Evolutionary conservation across 37 sponge, comb jelly and placozoan genomes (phyloP).

Genomic region (Halichondria panicea): DNA sequence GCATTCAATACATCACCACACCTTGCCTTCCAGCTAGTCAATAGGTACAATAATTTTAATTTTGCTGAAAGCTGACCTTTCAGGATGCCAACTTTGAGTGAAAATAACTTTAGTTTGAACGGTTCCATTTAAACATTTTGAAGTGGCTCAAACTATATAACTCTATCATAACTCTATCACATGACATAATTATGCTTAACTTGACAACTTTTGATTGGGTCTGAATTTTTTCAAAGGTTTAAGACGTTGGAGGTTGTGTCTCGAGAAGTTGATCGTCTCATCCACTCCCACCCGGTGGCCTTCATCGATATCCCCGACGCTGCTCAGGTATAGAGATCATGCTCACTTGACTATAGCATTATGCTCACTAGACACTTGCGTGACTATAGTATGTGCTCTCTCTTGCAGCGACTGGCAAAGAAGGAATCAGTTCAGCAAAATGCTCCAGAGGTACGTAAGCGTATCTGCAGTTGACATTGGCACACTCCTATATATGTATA

Average conservation of each 20-base stretch:
- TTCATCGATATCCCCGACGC: conserved; percentile 67
- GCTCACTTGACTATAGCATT: neutral
- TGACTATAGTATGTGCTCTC: neutral
- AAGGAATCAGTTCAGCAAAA: conserved; percentile 27
- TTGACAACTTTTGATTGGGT: too few species aligned
- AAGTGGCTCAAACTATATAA: too few species aligned
- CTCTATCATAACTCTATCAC: too few species aligned
- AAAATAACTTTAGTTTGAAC: too few species aligned
- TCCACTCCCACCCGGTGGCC: conserved; percentile 51
- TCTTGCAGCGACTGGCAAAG: conserved; percentile 5
- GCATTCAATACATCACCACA: conserved; percentile 65
- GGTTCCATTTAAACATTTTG: too few species aligned
- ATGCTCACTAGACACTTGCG: neutral
- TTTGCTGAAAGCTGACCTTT: too few species aligned
- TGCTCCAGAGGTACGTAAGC: conserved; percentile 25
- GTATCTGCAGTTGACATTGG: too few species aligned
- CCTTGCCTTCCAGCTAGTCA: conserved; percentile 74
- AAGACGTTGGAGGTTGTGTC: conserved; percentile 29
- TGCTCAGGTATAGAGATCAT: conserved; percentile 18
- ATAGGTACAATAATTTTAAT: conserved; percentile 34
- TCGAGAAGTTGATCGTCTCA: conserved; percentile 47
- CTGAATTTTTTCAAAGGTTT: conserved; percentile 33
- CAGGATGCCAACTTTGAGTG: too few species aligned
- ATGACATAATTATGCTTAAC: too few species aligned
- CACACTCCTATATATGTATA: neutral